Base-by-base conservation (phyloP, 2,797 vertebrate species). In the Tamandua tetradactyla region DNA sequence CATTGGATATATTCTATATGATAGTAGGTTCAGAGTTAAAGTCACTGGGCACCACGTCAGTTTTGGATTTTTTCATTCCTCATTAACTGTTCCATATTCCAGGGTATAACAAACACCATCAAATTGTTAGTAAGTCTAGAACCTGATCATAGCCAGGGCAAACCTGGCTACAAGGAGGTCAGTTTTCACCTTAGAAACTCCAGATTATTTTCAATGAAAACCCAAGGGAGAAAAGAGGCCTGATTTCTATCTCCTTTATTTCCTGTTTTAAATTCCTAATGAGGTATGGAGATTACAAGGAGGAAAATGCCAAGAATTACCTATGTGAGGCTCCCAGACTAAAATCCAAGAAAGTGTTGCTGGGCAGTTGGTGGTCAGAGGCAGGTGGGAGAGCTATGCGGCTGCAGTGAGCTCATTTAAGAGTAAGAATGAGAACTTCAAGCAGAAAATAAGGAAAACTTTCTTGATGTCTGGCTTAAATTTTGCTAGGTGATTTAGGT, bases 201-300 rank as follows among this genome's bases (percentile, higher is more conserved):
- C 35, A 81, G 23, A 32, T 91, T 89, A 71, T 71, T 95, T 30
- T 15, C 20, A 88, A 76, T 75, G 52, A 91, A 76, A 87, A 30
- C 23, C 69, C 25, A 11, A 59, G 49, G 59, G 59, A 55, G 74
- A 74, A 85, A 82, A 42, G 59, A 90, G 8, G 25, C 10, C 10
- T 81, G 25, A 44, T 75, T 25, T 75, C 35, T 81, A 86, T 42
- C 66, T 80, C 61, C 47, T 85, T 82, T 68, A 57, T 89, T 91
- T 68, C 8, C 27, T 75, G 83, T 92, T 75, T 89, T 87, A 87
- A 92, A 8, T 59, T 79, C 61, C 89, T 81, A 82, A 35, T n/a
- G n/a, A 89, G 12, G 13, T 44, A 59, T 57, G 23, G 35, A 3
- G n/a, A 69, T 94, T 69, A 47, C 7, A 74, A 79, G 42, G 13